Evolutionary conservation across 1,140 invertebrate genomes (phyloP).

Genomic region (Drosophila sechellia): DNA sequence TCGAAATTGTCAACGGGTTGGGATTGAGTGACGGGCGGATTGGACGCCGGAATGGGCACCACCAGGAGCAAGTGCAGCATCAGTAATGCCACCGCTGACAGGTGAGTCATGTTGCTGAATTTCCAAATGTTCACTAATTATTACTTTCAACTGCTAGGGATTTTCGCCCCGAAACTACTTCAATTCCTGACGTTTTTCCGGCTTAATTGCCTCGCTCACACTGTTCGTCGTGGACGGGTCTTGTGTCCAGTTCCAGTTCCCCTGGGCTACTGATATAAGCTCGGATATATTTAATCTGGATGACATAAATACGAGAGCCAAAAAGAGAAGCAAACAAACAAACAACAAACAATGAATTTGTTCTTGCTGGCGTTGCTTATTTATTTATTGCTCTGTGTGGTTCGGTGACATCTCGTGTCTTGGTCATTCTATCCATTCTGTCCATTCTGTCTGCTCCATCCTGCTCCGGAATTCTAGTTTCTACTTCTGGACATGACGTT

Average conservation of each 20-base stretch:
- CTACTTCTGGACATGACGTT: constrained; percentile 63
- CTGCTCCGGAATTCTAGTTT: constrained; percentile 33
- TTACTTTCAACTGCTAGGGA: constrained; percentile 12
- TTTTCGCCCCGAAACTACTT: constrained; percentile 6
- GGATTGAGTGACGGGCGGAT: constrained; percentile 20
- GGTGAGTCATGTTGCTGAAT: constrained; percentile 17
- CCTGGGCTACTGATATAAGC: constrained; percentile 47
- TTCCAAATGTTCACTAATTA: constrained; percentile 49
- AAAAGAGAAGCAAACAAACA: constrained; percentile 48
- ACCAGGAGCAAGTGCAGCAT: constrained; percentile 32
- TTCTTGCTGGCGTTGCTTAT: constrained; percentile 61
- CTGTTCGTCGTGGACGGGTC: constrained; percentile 15
- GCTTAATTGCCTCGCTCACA: constrained; percentile 15
- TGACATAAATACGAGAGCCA: constrained; percentile 54
- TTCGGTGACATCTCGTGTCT: constrained; percentile 62
- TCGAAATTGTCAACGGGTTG: constrained; percentile 46
- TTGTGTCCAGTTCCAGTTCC: constrained; percentile 54
- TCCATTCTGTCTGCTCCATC: not conserved
- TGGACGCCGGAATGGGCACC: constrained; percentile 9
- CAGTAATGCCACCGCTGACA: constrained; percentile 30
- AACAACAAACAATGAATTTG: constrained; percentile 46
- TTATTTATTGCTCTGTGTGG: constrained; percentile 77
- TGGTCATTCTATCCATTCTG: constrained; percentile 8
- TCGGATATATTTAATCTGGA: constrained; percentile 53
- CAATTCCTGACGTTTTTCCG: constrained; percentile 1